phyloP scores from a whole-genome alignment of 2,113 vertebrate species.

The Nansenia antarctica region DNA sequence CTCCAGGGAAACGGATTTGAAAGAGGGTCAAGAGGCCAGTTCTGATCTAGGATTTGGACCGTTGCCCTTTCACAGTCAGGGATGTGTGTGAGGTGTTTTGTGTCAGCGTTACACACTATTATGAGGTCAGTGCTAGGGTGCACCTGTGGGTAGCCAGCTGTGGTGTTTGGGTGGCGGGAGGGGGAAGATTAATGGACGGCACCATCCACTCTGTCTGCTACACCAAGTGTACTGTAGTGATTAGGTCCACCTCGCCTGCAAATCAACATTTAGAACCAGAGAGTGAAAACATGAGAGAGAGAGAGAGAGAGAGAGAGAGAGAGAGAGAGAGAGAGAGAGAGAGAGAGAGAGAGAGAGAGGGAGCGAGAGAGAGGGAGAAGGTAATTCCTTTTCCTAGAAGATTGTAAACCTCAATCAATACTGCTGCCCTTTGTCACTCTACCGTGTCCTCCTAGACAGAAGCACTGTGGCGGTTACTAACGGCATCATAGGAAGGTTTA shows the following conservation, averaged over 20 bases:
- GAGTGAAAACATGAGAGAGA: too few relatives aligned
- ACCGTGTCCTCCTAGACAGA: not conserved
- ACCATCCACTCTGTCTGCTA: not conserved
- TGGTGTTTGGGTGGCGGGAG: not conserved
- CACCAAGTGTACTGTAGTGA: not conserved
- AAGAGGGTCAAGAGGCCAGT: not conserved
- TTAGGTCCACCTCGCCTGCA: not conserved
- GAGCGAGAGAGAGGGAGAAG: not conserved
- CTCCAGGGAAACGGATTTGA: not conserved
- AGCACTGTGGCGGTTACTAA: not conserved
- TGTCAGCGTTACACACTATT: not conserved
- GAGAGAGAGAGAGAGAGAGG: not conserved
- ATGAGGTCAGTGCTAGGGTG: not conserved
- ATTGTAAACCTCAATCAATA: not conserved
- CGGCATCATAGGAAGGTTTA: not conserved
- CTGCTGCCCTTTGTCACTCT: not conserved
- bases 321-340: not conserved
- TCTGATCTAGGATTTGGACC: not conserved
- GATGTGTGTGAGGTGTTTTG: not conserved
- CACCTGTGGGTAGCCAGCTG: not conserved
- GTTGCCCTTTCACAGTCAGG: too few relatives aligned
- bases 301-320: not conserved
- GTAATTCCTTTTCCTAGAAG: too few relatives aligned
- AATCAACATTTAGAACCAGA: not conserved
- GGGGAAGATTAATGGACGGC: not conserved